Evolutionary conservation across 1,140 invertebrate species (phyloP).

Genomic region (Zeugodacus cucurbitae): DNA sequence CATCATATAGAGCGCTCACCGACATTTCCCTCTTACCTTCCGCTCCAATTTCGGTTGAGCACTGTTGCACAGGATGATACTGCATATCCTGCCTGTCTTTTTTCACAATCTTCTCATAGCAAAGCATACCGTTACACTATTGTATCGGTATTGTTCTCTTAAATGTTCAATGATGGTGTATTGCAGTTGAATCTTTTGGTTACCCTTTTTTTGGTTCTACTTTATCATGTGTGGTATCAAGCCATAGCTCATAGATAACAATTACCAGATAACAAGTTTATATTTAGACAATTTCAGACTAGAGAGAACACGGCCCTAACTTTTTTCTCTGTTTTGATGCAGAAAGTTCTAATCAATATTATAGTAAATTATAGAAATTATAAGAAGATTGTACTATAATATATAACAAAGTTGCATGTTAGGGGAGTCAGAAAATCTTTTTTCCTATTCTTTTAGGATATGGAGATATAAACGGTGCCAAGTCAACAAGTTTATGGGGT

Average conservation of each 20-base stretch:
- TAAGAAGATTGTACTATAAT: too few species aligned
- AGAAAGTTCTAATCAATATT: too few species aligned
- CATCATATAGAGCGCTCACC: background rate
- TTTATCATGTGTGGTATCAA: background rate
- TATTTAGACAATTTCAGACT: too few species aligned
- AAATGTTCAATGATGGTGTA: background rate
- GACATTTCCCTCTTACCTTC: background rate
- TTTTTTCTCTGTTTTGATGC: too few species aligned
- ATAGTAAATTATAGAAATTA: too few species aligned
- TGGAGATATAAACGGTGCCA: too few species aligned
- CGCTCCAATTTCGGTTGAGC: slow-evolving; percentile 29
- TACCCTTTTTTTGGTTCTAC: background rate
- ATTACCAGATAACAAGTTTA: too few species aligned
- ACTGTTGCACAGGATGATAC: background rate
- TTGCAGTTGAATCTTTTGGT: background rate
- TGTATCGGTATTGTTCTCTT: background rate
- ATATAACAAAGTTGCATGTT: too few species aligned
- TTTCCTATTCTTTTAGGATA: too few species aligned
- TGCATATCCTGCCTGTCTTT: background rate
- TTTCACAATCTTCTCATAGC: background rate
- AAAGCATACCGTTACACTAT: background rate
- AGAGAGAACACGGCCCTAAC: too few species aligned
- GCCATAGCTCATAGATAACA: background rate
- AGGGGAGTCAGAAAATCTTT: too few species aligned
- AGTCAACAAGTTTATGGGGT: too few species aligned